Evolutionary conservation across 2,888 invertebrate genomes (phyloP).

Genomic region (Gymnosoma rotundatum): DNA sequence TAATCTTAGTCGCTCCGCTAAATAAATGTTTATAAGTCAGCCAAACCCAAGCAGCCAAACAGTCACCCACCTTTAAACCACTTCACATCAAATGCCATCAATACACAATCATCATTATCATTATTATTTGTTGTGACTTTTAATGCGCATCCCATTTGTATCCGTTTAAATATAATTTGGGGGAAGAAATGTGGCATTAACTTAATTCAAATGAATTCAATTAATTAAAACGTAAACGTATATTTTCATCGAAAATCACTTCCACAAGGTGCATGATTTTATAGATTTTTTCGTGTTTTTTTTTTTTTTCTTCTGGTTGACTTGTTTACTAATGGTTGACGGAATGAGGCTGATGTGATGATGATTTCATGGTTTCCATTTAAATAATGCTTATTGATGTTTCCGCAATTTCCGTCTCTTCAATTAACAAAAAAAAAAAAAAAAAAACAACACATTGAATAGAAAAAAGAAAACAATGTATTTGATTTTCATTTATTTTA

Average conservation of each 20-base stretch:
- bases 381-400: slow-evolving; percentile 39
- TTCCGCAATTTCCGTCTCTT: slow-evolving; percentile 2
- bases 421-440: background rate
- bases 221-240: slow-evolving; percentile 63
- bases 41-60: background rate
- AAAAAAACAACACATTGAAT: background rate
- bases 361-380: slow-evolving; percentile 71
- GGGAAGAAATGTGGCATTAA: slow-evolving; percentile 17
- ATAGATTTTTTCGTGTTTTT: background rate
- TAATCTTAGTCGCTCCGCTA: background rate
- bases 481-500: slow-evolving; percentile 55
- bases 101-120: slow-evolving; percentile 23
- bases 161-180: slow-evolving; percentile 29
- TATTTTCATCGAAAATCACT: slow-evolving; percentile 61
- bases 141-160: slow-evolving; percentile 45
- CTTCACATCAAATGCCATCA: slow-evolving; percentile 9
- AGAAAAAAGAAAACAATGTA: slow-evolving; percentile 29
- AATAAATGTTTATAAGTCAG: background rate
- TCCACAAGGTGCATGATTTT: slow-evolving; percentile 55
- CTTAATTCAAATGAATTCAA: slow-evolving; percentile 69
- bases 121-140: slow-evolving; percentile 42
- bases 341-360: slow-evolving; percentile 33
- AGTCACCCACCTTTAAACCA: background rate
- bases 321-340: slow-evolving; percentile 42
- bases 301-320: slow-evolving; percentile 22